Percentiles rank a stretch among this genome's conserved stretches.
Evolutionary conservation across 2,113 vertebrate genomes (phyloP).

Genomic region (Coregonus clupeaformis): DNA sequence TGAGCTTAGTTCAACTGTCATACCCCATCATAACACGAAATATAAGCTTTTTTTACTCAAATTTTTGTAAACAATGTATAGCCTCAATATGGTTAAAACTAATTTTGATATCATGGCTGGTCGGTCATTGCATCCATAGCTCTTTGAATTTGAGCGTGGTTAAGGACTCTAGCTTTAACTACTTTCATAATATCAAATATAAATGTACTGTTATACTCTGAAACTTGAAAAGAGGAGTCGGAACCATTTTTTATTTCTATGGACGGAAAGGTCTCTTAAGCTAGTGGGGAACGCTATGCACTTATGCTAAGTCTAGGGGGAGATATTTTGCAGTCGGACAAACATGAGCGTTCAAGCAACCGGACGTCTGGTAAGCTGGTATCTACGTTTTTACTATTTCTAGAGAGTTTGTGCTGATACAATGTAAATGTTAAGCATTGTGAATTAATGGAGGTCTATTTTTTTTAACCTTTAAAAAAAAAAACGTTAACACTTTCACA

Average conservation of each 20-base stretch:
- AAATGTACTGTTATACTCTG: not conserved
- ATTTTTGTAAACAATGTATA: not conserved
- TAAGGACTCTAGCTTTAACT: not conserved
- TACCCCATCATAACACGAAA: no score
- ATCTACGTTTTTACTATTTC: no score
- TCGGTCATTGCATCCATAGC: not conserved
- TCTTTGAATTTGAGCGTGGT: conserved; percentile 38
- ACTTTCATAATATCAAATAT: not conserved
- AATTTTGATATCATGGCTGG: not conserved
- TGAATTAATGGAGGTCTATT: no score
- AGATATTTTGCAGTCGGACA: no score
- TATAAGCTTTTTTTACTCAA: no score
- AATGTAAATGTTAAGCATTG: no score
- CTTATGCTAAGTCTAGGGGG: conserved; percentile 21
- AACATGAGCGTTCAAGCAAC: conserved; percentile 42
- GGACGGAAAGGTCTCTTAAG: not conserved
- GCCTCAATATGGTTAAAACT: not conserved
- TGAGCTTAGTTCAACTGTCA: no score
- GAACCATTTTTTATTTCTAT: conserved; percentile 34
- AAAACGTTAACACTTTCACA: no score
- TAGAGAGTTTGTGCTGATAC: no score
- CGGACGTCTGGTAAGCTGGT: conserved; percentile 40
- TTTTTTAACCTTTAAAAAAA: no score
- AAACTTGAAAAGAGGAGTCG: conserved; percentile 2
- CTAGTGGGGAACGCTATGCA: no score